Conservation (phyloP, 2,888 invertebrate genomes). For the Phaedon cochleariae region DNA sequence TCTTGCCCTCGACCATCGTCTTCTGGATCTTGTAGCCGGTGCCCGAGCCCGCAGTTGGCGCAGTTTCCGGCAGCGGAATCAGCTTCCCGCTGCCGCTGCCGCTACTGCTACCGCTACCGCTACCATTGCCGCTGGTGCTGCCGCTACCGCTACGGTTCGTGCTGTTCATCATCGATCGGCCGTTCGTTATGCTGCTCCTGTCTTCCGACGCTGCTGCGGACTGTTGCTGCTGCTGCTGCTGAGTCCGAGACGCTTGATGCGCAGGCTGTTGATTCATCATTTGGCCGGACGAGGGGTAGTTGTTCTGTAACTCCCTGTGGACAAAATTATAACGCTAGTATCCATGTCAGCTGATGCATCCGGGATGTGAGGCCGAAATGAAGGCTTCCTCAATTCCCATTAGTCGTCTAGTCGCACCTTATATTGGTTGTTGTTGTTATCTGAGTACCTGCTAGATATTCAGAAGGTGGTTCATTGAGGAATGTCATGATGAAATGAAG, state of each 20-base stretch:
- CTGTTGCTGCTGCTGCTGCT: conserved; percentile 48
- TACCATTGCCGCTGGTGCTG: conserved; percentile 53
- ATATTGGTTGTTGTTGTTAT: too few relatives aligned
- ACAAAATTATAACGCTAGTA: conserved; percentile 26
- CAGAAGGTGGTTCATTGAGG: too few relatives aligned
- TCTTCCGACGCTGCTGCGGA: conserved; percentile 50
- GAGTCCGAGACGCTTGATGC: conserved; percentile 56
- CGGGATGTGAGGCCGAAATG: too few relatives aligned
- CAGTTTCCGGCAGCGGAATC: conserved; percentile 76
- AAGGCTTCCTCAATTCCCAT: too few relatives aligned
- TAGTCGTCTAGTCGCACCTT: too few relatives aligned
- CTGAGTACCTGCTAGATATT: too few relatives aligned
- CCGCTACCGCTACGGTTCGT: conserved; percentile 59
- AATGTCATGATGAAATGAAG: too few relatives aligned
- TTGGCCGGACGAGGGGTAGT: conserved; percentile 49
- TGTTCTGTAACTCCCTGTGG: conserved; percentile 48
- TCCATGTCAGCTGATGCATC: too few relatives aligned
- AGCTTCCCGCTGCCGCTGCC: conserved; percentile 63
- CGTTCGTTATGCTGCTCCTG: conserved; percentile 51
- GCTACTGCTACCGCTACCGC: conserved; percentile 61
- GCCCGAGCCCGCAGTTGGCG: conserved; percentile 70
- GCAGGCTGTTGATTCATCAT: conserved; percentile 60
- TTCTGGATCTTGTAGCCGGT: conserved; percentile 71
- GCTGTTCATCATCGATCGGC: conserved; percentile 45
- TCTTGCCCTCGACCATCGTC: conserved; percentile 80